Percentiles rank a stretch among this genome's conserved stretches.
Conservation (phyloP, 2,113 vertebrate species). For the Sialia sialis region DNA sequence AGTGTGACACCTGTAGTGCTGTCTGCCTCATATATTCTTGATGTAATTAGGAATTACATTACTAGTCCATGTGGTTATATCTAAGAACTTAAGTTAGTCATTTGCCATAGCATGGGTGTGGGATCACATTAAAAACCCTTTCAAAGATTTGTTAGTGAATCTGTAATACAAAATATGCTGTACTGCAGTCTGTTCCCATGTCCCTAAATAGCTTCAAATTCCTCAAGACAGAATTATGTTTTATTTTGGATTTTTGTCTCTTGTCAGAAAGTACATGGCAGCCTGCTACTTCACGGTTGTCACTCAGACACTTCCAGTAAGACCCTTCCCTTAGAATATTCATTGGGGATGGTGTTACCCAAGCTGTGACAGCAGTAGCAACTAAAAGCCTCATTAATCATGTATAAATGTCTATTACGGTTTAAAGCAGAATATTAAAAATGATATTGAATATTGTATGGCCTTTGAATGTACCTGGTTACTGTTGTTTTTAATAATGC, state of each 20-base stretch:
- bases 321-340: background rate
- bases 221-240: background rate
- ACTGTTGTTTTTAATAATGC: constrained; percentile 25
- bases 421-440: constrained; percentile 16
- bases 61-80: background rate
- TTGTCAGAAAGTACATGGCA: background rate
- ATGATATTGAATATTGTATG: background rate
- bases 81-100: background rate
- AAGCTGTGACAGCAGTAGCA: background rate
- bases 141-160: background rate
- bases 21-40: background rate
- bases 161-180: background rate
- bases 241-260: background rate
- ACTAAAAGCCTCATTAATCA: constrained; percentile 28
- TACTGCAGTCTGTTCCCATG: background rate
- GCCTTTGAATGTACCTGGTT: background rate
- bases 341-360: background rate
- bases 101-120: background rate
- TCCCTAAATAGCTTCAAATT: background rate
- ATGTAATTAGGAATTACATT: background rate
- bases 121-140: background rate
- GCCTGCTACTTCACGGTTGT: background rate
- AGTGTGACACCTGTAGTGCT: background rate
- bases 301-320: background rate
- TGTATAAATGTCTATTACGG: constrained; percentile 1